Conservation (phyloP, 2,797 vertebrate genomes). For the Silurus aristotelis region DNA sequence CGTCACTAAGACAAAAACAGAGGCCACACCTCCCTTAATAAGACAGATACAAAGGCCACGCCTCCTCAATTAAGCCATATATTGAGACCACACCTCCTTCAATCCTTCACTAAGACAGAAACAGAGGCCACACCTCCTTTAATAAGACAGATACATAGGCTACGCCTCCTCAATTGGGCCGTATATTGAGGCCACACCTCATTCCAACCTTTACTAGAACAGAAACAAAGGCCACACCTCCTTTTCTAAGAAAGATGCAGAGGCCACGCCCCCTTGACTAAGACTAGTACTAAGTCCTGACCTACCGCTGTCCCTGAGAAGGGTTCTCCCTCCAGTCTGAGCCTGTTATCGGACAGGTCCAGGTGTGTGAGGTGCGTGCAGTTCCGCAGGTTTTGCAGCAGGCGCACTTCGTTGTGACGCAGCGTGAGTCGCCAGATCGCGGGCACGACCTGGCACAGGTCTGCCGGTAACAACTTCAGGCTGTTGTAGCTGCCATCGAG, state of each 20-base stretch:
- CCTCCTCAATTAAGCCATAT: background rate
- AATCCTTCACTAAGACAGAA: background rate
- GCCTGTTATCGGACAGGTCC: slow-evolving; percentile 79
- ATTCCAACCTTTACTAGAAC: background rate
- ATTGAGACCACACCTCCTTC: background rate
- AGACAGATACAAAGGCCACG: background rate
- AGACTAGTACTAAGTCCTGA: background rate
- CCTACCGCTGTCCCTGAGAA: slow-evolving; percentile 40
- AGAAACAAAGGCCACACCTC: background rate
- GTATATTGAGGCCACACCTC: background rate
- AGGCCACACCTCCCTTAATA: background rate
- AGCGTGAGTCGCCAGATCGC: slow-evolving; percentile 77
- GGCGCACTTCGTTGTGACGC: slow-evolving; percentile 80
- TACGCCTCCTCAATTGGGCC: background rate
- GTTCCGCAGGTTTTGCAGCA: slow-evolving; percentile 72
- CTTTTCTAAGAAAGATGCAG: background rate
- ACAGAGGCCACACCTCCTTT: background rate
- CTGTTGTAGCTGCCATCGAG: slow-evolving; percentile 82
- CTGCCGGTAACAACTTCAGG: slow-evolving; percentile 76
- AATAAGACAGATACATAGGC: background rate
- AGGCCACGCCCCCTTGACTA: background rate
- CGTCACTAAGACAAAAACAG: background rate
- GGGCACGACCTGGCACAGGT: slow-evolving; percentile 76
- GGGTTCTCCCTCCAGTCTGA: slow-evolving; percentile 74
- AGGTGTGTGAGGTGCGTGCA: slow-evolving; percentile 77